phyloP scores from a whole-genome alignment of 2,888 invertebrate genomes.

The Stramonita haemastoma region DNA sequence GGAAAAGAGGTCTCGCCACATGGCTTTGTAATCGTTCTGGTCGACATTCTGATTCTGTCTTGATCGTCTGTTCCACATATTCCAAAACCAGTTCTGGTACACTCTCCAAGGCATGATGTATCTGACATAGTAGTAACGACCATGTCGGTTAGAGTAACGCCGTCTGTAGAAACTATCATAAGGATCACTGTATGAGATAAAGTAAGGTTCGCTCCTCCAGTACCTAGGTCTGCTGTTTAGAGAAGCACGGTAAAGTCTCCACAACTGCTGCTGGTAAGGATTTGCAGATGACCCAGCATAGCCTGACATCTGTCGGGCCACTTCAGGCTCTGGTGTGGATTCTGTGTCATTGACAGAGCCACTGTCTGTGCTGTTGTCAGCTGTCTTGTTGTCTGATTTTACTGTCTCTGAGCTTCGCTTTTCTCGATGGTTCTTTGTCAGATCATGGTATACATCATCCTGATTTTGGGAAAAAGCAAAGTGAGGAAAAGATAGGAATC shows the following conservation, averaged over 20 bases:
- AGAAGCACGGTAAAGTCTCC: conserved; percentile 1
- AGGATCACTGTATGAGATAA: neutral
- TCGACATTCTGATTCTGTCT: neutral
- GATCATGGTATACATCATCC: neutral
- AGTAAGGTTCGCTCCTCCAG: neutral
- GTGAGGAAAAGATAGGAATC: neutral
- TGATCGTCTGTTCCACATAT: conserved; percentile 19
- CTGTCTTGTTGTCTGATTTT: neutral
- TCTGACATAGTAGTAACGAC: neutral
- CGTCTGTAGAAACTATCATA: neutral
- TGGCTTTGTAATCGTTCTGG: neutral
- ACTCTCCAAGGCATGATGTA: conserved; percentile 1
- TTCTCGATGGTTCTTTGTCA: neutral
- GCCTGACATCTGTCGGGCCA: conserved; percentile 8
- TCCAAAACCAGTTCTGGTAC: neutral
- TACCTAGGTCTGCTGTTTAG: neutral
- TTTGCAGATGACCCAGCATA: neutral
- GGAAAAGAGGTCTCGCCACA: neutral
- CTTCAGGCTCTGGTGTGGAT: neutral
- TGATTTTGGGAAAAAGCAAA: neutral
- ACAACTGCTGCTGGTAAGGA: neutral
- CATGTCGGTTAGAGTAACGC: neutral
- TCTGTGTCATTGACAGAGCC: neutral
- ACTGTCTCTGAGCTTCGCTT: conserved; percentile 13
- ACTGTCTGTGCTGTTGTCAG: neutral